Conservation (phyloP, 2,797 vertebrate species). For the Hydrophis major region DNA sequence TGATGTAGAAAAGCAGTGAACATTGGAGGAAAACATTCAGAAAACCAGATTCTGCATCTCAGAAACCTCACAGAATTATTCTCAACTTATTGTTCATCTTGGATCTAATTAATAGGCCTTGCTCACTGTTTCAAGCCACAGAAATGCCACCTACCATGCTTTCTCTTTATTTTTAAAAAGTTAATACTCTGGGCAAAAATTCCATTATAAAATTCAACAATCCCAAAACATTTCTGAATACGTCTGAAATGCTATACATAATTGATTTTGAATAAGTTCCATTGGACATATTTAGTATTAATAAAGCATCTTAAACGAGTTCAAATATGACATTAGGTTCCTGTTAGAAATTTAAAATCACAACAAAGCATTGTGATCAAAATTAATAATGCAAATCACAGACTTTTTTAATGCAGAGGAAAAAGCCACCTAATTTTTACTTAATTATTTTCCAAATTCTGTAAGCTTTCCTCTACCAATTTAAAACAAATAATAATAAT, state of each 20-base stretch:
- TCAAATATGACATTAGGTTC: not conserved
- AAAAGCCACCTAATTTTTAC: not conserved
- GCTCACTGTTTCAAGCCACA: not conserved
- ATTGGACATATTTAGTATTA: not conserved
- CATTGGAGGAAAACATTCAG: not conserved
- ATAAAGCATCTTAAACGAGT: not conserved
- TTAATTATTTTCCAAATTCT: not conserved
- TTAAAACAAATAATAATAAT: not conserved
- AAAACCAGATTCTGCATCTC: not conserved
- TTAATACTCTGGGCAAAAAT: not conserved
- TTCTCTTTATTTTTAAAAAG: not conserved
- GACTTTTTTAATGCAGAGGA: not conserved
- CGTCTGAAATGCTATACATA: not conserved
- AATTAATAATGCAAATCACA: not conserved
- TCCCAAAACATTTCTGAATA: not conserved
- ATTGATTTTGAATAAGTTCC: not conserved
- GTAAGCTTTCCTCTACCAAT: not conserved
- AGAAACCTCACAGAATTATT: not conserved
- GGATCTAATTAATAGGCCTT: not conserved
- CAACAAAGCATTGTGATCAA: not conserved
- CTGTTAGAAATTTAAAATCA: not conserved
- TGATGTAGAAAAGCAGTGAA: not conserved
- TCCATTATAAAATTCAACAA: not conserved
- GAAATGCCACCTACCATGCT: not conserved
- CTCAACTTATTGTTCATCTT: not conserved